phyloP scores from a whole-genome alignment of 2,113 vertebrate genomes.

The Salminus brasiliensis region DNA sequence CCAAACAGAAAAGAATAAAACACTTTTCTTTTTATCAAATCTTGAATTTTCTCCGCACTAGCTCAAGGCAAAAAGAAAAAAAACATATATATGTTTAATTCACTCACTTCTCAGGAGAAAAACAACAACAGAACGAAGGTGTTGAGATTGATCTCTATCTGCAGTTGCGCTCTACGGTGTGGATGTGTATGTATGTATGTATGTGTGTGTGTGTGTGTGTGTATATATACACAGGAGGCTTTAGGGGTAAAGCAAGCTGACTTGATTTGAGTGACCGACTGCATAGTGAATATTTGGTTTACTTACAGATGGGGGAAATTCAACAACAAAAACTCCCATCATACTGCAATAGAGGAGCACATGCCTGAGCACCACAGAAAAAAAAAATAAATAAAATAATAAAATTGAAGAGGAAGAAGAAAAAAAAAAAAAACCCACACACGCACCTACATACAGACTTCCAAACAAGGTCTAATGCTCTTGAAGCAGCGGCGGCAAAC shows the following conservation, averaged over 20 bases:
- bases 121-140: conserved; percentile 9
- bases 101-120: conserved; percentile 28
- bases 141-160: conserved; percentile 45
- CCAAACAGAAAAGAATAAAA: conserved; percentile 31
- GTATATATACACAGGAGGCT: conserved; percentile 53
- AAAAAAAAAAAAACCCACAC: conserved; percentile 5
- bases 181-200: conserved; percentile 25
- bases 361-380: conserved; percentile 11
- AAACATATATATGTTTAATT: background rate
- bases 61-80: conserved; percentile 52
- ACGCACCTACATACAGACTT: conserved; percentile 41
- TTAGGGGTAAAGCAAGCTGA: conserved; percentile 60
- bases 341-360: conserved; percentile 49
- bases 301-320: conserved; percentile 71
- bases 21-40: conserved; percentile 51
- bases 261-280: conserved; percentile 72
- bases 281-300: conserved; percentile 83
- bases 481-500: conserved; percentile 17
- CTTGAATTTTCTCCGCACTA: conserved; percentile 39
- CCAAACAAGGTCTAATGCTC: conserved; percentile 16
- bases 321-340: conserved; percentile 26
- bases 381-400: background rate
- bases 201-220: conserved; percentile 41
- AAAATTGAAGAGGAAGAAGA: background rate
- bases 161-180: conserved; percentile 50